Conservation (phyloP, 35 echinoderm and acorn worm species). For the Diadema setosum region DNA sequence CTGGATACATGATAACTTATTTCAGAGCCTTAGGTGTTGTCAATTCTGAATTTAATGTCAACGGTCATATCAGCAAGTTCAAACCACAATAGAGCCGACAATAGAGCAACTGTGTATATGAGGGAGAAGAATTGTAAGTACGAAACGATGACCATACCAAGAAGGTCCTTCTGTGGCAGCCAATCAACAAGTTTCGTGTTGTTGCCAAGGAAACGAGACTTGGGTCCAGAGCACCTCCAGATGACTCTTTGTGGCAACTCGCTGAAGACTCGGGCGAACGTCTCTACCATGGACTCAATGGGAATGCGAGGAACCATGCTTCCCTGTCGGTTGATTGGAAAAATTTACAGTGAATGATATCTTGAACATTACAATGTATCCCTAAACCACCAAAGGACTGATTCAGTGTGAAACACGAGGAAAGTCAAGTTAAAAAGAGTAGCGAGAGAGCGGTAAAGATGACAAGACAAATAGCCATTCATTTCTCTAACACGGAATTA, state of each 20-base stretch:
- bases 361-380: not conserved
- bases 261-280: constrained; percentile 11
- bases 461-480: not conserved
- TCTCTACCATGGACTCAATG: not conserved
- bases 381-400: not conserved
- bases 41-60: not conserved
- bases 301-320: not conserved
- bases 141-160: constrained; percentile 40
- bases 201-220: not conserved
- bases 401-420: not conserved
- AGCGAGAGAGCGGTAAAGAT: not conserved
- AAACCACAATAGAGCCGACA: not conserved
- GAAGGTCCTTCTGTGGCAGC: constrained; percentile 38
- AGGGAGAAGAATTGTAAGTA: not conserved
- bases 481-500: no score
- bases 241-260: constrained; percentile 26
- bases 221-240: not conserved
- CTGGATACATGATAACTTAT: not conserved
- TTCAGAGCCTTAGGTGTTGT: not conserved
- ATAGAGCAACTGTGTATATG: not conserved
- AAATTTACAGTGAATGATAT: not conserved
- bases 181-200: constrained; percentile 23
- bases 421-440: not conserved
- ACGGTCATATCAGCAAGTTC: not conserved
- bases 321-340: not conserved